A percentile compares a stretch with the other conserved stretches of the same genome.
Evolutionary conservation across 2,113 vertebrate genomes (phyloP).

Genomic region (Upupa epops): DNA sequence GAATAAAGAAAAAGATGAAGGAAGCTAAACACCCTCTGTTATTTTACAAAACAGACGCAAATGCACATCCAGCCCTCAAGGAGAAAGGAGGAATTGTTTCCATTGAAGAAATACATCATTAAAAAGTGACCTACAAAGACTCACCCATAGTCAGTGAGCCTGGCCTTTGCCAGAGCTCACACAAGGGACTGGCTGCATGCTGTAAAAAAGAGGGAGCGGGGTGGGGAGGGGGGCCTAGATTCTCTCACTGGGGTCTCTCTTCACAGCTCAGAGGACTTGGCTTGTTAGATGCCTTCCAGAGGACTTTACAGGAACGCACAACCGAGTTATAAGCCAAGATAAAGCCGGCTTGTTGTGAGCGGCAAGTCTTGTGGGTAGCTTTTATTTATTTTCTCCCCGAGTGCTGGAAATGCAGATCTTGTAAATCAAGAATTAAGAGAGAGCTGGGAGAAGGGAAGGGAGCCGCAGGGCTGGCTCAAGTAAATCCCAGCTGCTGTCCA

Average conservation of each 20-base stretch:
- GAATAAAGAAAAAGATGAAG: background rate
- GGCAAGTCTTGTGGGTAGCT: slow-evolving; percentile 37
- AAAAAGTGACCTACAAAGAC: slow-evolving; percentile 67
- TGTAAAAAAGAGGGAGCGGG: slow-evolving; percentile 41
- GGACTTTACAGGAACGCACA: slow-evolving; percentile 48
- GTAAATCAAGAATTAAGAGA: slow-evolving; percentile 24
- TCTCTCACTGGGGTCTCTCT: slow-evolving; percentile 52
- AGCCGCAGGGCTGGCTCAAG: background rate
- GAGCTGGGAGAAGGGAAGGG: background rate
- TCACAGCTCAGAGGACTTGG: slow-evolving; percentile 41
- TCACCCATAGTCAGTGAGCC: slow-evolving; percentile 22
- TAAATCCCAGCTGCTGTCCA: background rate
- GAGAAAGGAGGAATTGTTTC: slow-evolving; percentile 40
- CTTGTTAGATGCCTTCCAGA: slow-evolving; percentile 47
- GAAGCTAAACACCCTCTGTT: background rate
- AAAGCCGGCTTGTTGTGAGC: slow-evolving; percentile 48
- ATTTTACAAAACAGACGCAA: slow-evolving; percentile 23
- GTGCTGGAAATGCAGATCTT: slow-evolving; percentile 47
- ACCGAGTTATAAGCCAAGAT: slow-evolving; percentile 47
- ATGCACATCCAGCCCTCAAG: slow-evolving; percentile 18
- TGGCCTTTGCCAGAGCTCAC: slow-evolving; percentile 56
- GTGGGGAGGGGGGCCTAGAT: slow-evolving; percentile 8
- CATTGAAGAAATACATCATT: slow-evolving; percentile 49
- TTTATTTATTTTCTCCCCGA: slow-evolving; percentile 46
- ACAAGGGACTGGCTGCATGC: slow-evolving; percentile 52